These are phyloP conservation scores for Suillia variegata DNA, from an alignment of 2,888 invertebrate species.

Conservation along the genomic window DNA sequence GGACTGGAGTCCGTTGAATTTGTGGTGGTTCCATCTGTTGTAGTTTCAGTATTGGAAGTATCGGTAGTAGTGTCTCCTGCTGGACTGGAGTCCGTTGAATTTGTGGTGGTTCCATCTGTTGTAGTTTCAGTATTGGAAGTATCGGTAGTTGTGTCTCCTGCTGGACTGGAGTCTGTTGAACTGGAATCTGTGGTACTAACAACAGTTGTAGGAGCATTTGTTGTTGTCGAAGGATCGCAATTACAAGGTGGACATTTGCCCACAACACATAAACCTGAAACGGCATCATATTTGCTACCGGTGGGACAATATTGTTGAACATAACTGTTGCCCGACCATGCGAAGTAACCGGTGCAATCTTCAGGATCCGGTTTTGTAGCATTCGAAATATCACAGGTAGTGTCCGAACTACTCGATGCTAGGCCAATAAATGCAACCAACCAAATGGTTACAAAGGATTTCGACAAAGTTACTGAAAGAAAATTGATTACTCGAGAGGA, in stretches of 20 bases:
- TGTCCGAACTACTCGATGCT: too few relatives aligned
- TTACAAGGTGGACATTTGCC: conserved; percentile 35
- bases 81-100: neutral
- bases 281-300: conserved; percentile 23
- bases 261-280: conserved; percentile 19
- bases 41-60: neutral
- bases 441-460: too few relatives aligned
- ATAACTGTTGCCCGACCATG: conserved; percentile 19
- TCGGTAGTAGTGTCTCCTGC: neutral
- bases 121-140: conserved; percentile 4
- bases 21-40: neutral
- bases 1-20: neutral
- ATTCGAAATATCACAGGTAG: too few relatives aligned
- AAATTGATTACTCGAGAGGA: too few relatives aligned
- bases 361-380: conserved; percentile 30
- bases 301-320: conserved; percentile 30
- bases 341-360: conserved; percentile 30
- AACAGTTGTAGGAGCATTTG: neutral
- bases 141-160: neutral
- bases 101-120: neutral
- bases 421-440: too few relatives aligned
- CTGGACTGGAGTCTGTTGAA: neutral
- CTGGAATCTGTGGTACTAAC: neutral
- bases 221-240: conserved; percentile 10
- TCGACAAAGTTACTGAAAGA: too few relatives aligned